These are phyloP conservation scores for Gallinago undulata DNA, from an alignment of 2,113 vertebrate species.

Conservation along the genomic window DNA sequence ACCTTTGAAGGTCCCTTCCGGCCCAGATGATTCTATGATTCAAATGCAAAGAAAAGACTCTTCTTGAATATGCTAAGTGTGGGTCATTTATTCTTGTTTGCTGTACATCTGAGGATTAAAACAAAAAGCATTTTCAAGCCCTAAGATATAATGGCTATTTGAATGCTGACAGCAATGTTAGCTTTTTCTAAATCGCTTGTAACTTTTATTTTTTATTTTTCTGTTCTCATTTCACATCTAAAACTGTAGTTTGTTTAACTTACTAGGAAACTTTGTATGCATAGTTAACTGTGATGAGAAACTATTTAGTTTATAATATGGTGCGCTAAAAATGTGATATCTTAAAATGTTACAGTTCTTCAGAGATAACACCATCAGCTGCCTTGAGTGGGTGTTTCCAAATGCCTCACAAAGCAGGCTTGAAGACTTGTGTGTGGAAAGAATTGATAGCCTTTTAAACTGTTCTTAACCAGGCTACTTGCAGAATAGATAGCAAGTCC, in stretches of 20 bases:
- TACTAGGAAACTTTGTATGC: not conserved
- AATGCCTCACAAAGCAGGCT: not conserved
- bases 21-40: too few species aligned
- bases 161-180: not conserved
- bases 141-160: not conserved
- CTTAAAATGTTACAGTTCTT: not conserved
- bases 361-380: not conserved
- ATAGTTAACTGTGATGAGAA: not conserved
- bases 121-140: not conserved
- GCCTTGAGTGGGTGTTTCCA: not conserved
- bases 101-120: not conserved
- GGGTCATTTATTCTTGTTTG: not conserved
- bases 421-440: not conserved
- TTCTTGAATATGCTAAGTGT: not conserved
- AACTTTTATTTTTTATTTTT: not conserved
- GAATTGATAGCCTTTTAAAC: not conserved
- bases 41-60: not conserved
- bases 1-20: too few species aligned
- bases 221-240: not conserved
- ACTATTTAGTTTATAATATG: not conserved
- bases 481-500: not conserved
- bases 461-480: not conserved
- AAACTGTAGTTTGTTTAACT: not conserved
- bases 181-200: not conserved
- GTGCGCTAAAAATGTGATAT: not conserved